Evolutionary conservation across 2,888 invertebrate species (phyloP), one percentile per base, ranked within the genome.

Genomic region (Stegophylla sp.): DNA sequence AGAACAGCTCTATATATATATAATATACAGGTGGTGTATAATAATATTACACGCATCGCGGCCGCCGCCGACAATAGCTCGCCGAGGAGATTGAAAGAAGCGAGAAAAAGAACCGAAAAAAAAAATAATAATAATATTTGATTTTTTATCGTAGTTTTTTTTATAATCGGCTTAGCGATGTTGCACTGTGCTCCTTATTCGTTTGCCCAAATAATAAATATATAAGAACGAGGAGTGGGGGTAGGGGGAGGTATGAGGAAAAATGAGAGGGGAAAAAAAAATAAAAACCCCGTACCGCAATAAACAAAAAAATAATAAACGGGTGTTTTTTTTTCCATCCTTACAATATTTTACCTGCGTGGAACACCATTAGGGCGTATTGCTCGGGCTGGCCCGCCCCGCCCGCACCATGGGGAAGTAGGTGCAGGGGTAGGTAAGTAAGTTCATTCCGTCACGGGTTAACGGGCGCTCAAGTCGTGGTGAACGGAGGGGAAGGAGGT

Each of bases 231-330:
- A n/a, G 41, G n/a, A 28, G 67, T 48, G 56, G 20, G 23, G 10
- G 28, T 20, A 53, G n/a, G 45, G 67, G 61, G 56, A 17, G 23
- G 10, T 56, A 66, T 3, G 13, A 41, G 48, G 17, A 20, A 45
- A 59, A 74, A 45, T n/a, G n/a, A n/a, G 45, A 61, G 26, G 15
- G 34, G 43, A 26, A 56, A 56, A 79, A 51, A 79, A 79, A 77
- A 77, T 56, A 56, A 71, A 69, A 79, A n/a, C 48, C n/a, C 77
- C 56, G 45, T 59, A 61, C 77, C 59, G 59, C 77, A 77, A 77
- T 77, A 77, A 77, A 79, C 79, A 63, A 79, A 79, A n/a, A 34
- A 79, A 79, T 79, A 79, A 79, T 79, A 71, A 71, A 79, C 71
- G 79, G 69, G 28, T 59, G 56, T 77, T 67, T 66, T 53, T 69